Conservation (phyloP, 2,888 invertebrate genomes). For the Caenorhabditis virilis region DNA sequence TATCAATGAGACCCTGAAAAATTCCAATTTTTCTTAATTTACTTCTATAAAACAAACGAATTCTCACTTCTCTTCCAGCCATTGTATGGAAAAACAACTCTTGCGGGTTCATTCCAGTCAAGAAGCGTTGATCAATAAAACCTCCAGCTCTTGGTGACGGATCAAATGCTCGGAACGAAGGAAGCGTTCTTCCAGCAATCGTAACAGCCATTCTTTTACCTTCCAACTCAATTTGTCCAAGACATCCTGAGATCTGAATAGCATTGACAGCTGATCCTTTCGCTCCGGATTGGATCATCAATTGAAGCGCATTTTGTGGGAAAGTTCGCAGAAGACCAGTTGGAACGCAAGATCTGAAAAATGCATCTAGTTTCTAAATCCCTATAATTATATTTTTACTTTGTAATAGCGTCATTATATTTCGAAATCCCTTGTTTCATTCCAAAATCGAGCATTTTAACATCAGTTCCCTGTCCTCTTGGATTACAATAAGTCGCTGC, state of each 20-base stretch:
- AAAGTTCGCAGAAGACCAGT: conserved; percentile 84
- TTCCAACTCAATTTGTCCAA: conserved; percentile 98
- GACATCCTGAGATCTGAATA: conserved; percentile 83
- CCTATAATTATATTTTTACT: too few species aligned
- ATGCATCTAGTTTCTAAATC: too few species aligned
- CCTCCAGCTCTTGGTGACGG: conserved; percentile 75
- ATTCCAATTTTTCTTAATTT: background rate
- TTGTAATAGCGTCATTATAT: conserved; percentile 88
- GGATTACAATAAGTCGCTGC: conserved; percentile 66
- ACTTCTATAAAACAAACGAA: background rate
- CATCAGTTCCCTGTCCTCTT: conserved; percentile 70
- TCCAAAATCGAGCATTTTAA: conserved; percentile 81
- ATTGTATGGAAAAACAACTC: conserved; percentile 99
- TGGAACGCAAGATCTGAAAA: conserved; percentile 82
- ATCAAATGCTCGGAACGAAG: conserved; percentile 77
- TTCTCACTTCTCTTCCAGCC: conserved; percentile 89
- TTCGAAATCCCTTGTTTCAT: conserved; percentile 81
- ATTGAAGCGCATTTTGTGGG: conserved; percentile 91
- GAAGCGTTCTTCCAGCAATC: conserved; percentile 86
- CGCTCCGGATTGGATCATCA: conserved; percentile 98
- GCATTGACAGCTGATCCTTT: conserved; percentile 86
- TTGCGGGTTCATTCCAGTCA: conserved; percentile 97
- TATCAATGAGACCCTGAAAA: conserved; percentile 89
- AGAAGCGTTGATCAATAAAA: conserved; percentile 91
- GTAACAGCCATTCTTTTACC: conserved; percentile 85